phyloP scores from a whole-genome alignment of 2,888 invertebrate genomes.

The Rutpela maculata region DNA sequence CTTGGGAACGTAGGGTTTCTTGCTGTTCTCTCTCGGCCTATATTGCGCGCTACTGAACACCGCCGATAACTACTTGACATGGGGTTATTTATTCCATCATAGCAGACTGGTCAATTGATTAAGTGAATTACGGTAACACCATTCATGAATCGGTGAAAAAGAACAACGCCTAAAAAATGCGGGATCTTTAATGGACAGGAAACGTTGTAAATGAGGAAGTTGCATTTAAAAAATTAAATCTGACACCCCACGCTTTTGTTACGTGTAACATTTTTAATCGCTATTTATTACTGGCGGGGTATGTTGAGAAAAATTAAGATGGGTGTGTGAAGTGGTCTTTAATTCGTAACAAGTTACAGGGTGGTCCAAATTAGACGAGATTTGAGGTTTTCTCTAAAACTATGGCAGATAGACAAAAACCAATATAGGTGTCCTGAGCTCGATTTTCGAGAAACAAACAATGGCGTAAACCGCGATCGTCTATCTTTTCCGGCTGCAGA shows the following conservation, averaged over 20 bases:
- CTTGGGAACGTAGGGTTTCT: too few species aligned
- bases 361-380: too few species aligned
- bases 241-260: constrained; percentile 55
- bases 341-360: not conserved
- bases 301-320: constrained; percentile 13
- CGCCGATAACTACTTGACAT: constrained; percentile 38
- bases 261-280: constrained; percentile 13
- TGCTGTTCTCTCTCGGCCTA: too few species aligned
- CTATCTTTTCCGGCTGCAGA: too few species aligned
- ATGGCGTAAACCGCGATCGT: too few species aligned
- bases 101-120: constrained; percentile 58
- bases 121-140: constrained; percentile 64
- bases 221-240: constrained; percentile 62
- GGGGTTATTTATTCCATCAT: constrained; percentile 47
- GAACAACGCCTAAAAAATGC: constrained; percentile 62
- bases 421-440: too few species aligned
- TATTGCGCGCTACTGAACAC: constrained; percentile 34
- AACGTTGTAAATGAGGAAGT: constrained; percentile 66
- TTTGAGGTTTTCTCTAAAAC: too few species aligned
- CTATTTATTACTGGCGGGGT: constrained; percentile 2
- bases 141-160: constrained; percentile 63
- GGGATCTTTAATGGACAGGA: constrained; percentile 64
- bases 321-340: not conserved
- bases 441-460: too few species aligned
- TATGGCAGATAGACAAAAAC: too few species aligned